These are phyloP conservation scores for Pediacus dermestoides DNA, from an alignment of 2,888 invertebrate genomes.

Conservation along the genomic window DNA sequence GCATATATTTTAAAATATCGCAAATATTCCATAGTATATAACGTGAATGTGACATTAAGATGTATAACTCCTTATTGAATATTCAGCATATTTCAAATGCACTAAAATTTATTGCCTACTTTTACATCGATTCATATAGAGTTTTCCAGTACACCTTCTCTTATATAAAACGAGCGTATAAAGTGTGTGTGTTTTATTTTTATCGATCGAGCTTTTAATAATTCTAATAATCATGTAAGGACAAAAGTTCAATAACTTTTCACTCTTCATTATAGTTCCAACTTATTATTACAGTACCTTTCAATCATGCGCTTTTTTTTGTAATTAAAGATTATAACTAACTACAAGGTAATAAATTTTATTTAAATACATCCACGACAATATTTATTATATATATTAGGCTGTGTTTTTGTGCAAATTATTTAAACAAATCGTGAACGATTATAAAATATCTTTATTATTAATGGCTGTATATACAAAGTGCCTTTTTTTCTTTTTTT, in stretches of 20 bases:
- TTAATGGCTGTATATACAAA: no score
- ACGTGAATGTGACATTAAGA: neutral
- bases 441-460: no score
- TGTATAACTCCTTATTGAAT: neutral
- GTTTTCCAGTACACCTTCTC: neutral
- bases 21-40: neutral
- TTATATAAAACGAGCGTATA: neutral
- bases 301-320: slow-evolving; percentile 1
- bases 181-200: no score
- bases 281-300: slow-evolving; percentile 1
- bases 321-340: slow-evolving; percentile 1
- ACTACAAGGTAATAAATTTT: slow-evolving; percentile 2
- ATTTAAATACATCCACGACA: slow-evolving; percentile 7
- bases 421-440: no score
- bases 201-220: slow-evolving; percentile 5
- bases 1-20: slow-evolving; percentile 1
- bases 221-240: slow-evolving; percentile 4
- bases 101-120: slow-evolving; percentile 1
- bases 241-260: slow-evolving; percentile 13
- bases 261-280: slow-evolving; percentile 1
- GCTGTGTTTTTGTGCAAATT: no score
- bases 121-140: neutral
- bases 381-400: no score
- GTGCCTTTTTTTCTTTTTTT: no score
- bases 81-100: slow-evolving; percentile 2